Conservation (phyloP, 1,140 invertebrate species). For the Chlorops oryzae region DNA sequence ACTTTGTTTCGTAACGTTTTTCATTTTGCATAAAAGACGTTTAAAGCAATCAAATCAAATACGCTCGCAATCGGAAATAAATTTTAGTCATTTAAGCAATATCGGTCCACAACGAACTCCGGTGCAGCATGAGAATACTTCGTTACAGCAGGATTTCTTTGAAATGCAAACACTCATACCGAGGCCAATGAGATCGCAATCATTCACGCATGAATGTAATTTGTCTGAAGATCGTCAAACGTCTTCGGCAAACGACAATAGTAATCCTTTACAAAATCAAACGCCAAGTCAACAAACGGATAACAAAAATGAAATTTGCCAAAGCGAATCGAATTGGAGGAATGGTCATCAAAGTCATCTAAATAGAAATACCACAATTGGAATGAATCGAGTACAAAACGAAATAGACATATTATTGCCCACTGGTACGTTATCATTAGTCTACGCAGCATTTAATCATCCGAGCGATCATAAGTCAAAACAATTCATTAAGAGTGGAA, state of each 20-base stretch:
- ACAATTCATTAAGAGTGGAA: slow-evolving; percentile 29
- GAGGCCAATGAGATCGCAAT: slow-evolving; percentile 16
- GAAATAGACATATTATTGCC: no score
- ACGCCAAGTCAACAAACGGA: neutral
- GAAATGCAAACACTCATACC: slow-evolving; percentile 46
- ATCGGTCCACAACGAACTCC: slow-evolving; percentile 38
- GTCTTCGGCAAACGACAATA: slow-evolving; percentile 30
- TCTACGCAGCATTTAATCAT: slow-evolving; percentile 22
- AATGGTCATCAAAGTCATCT: slow-evolving; percentile 37
- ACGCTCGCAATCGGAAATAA: slow-evolving; percentile 39
- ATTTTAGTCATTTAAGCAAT: slow-evolving; percentile 36
- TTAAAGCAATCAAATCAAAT: slow-evolving; percentile 34
- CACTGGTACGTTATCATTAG: slow-evolving; percentile 28
- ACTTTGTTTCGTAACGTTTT: slow-evolving; percentile 34
- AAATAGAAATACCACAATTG: no score
- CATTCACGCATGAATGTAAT: slow-evolving; percentile 24
- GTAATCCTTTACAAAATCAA: slow-evolving; percentile 16
- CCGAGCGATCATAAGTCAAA: slow-evolving; percentile 9
- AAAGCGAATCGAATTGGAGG: neutral
- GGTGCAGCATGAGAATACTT: slow-evolving; percentile 34
- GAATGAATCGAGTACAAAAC: no score
- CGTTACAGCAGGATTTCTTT: slow-evolving; percentile 39
- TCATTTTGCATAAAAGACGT: slow-evolving; percentile 34
- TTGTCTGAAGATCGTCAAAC: slow-evolving; percentile 36
- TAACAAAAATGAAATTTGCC: neutral